Evolutionary conservation across 2,113 vertebrate species (phyloP), one percentile per base, ranked within the genome.

Genomic region (Axis porcinus): DNA sequence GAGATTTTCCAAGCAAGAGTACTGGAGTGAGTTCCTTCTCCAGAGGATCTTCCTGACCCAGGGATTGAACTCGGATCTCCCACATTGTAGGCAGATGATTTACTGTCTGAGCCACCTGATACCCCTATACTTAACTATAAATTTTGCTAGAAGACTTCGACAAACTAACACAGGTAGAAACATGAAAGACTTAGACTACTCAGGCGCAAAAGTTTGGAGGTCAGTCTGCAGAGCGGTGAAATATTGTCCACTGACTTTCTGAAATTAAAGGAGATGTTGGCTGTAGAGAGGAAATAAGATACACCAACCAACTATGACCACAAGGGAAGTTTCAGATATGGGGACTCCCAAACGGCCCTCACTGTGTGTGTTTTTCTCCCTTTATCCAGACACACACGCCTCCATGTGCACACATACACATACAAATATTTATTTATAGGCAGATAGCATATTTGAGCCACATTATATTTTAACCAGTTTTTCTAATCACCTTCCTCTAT

Each of bases 331-430:
- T 54, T n/a, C 14, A 70, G 16, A 57, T 33, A 82, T 36, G 1
- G 82, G 33, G 23, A 23, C 47, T 82, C 10, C 0, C 70, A 3
- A 54, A 54, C 1, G 13, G 2, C 9, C 4, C 10, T 57, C 3
- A 76, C 4, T 43, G n/a, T 52, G 79, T 23, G 3, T 52, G 17
- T 82, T n/a, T 85, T 89, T 83, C 33, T 70, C 17, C 40, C 16
- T 58, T 57, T 81, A n/a, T 7, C 4, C 30, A 52, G 28, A 81
- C 15, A 81, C 9, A n/a, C 19, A n/a, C 28, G 6, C 36, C 36
- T 40, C 70, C 12, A 27, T 40, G 6, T n/a, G 5, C 10, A 11
- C 30, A 81, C 30, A 2, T 52, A 33, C 33, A 10, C 14, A 14
- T 52, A 79, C 8, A 86, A 28, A 62, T 76, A 55, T 79, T 64